phyloP scores from a whole-genome alignment of 2,888 invertebrate species.

The Congeria kusceri region DNA sequence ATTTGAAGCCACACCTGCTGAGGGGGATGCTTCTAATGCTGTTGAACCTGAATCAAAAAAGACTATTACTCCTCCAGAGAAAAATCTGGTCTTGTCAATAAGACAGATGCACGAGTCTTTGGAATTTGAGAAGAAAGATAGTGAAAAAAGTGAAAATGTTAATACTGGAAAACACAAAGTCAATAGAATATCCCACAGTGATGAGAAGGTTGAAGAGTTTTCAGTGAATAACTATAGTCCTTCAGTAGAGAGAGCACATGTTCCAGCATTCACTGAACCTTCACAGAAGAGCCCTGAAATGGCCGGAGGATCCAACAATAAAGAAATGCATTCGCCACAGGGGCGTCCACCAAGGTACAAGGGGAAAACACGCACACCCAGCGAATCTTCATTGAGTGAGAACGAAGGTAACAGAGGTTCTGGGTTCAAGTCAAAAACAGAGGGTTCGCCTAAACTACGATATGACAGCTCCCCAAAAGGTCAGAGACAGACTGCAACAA shows the following conservation, averaged over 20 bases:
- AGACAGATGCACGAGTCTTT: slow-evolving; percentile 56
- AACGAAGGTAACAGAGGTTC: slow-evolving; percentile 60
- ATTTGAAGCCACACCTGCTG: slow-evolving; percentile 73
- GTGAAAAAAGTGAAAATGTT: slow-evolving; percentile 14
- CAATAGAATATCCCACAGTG: slow-evolving; percentile 32
- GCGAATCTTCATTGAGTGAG: slow-evolving; percentile 79
- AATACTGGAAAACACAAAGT: slow-evolving; percentile 31
- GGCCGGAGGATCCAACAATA: slow-evolving; percentile 21
- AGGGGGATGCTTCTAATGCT: slow-evolving; percentile 43
- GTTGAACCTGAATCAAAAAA: slow-evolving; percentile 39
- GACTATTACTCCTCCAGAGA: slow-evolving; percentile 57
- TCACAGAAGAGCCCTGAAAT: slow-evolving; percentile 18
- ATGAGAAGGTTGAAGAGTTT: slow-evolving; percentile 31
- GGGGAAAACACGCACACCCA: slow-evolving; percentile 71
- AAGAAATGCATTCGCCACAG: slow-evolving; percentile 42
- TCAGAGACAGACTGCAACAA: slow-evolving; percentile 40
- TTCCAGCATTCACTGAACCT: slow-evolving; percentile 14
- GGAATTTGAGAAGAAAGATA: slow-evolving; percentile 44
- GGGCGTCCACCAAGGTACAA: slow-evolving; percentile 75
- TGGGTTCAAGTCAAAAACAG: slow-evolving; percentile 39
- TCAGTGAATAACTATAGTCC: slow-evolving; percentile 17
- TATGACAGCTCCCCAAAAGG: slow-evolving; percentile 68
- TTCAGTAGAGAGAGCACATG: slow-evolving; percentile 17
- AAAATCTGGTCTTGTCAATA: slow-evolving; percentile 63
- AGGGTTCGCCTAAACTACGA: slow-evolving; percentile 59